Evolutionary conservation across 2,888 invertebrate genomes (phyloP), one percentile per base, ranked within the genome.

Genomic region (Fabriciana adippe): DNA sequence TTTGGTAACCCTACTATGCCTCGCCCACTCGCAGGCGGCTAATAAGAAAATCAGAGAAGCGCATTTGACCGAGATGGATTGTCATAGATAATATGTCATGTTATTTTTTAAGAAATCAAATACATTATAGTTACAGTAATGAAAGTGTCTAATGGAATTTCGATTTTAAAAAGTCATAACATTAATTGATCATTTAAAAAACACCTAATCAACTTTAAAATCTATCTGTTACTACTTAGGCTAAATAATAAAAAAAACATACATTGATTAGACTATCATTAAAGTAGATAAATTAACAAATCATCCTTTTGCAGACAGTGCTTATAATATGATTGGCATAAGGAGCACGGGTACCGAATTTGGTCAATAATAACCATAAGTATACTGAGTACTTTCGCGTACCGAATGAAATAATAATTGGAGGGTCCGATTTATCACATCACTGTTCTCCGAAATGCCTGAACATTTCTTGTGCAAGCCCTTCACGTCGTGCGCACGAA

Each of bases 351-450:
- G 84, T 81, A 84, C 87, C 83, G 89, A 90, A 89, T 89, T 90
- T 90, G 90, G 89, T 83, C 89, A 90, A 88, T 91, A 90, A 91
- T 87, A 88, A 85, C 84, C 81, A 82, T 90, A 90, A 90, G 89
- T 89, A 88, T 86, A 86, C 87, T 83, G 81, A 89, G 86, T 84
- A 88, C 88, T 87, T 89, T 90, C 88, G 84, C 85, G 86, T 83
- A 87, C 89, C 85, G 87, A 91, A 90, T 90, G 88, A 86, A 90
- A 90, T 88, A 89, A 91, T 92, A 91, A 92, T 91, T 91, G 90
- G 90, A 82, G 90, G 90, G 89, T 89, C 85, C 89, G 89, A 89
- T 90, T 92, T 90, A 91, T 91, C 92, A 92, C 90, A 88, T 88
- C 82, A 77, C 84, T 85, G 85, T 92, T 92, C 92, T 88, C 87